phyloP scores from a whole-genome alignment of 64 coral and sea anemone genomes.

The Montipora foliosa region DNA sequence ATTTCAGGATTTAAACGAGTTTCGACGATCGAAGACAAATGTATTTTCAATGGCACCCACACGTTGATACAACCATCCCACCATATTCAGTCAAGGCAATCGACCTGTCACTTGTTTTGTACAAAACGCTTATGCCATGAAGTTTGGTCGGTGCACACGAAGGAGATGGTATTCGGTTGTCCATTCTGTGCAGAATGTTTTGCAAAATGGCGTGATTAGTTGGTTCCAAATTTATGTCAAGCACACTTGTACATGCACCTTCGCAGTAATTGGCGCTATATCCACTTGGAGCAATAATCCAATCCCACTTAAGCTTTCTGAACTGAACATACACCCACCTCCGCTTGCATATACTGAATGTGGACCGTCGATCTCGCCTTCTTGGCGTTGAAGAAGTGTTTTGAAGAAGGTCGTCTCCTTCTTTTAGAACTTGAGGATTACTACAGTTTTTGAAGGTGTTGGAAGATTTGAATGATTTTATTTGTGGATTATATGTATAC shows the following conservation, averaged over 20 bases:
- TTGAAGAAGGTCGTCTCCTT: not conserved
- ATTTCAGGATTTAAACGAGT: not conserved
- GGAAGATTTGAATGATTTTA: not conserved
- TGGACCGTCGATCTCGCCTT: not conserved
- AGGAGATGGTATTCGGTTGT: conserved; percentile 20
- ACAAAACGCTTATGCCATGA: conserved; percentile 48
- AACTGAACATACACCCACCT: conserved; percentile 46
- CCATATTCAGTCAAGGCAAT: conserved; percentile 39
- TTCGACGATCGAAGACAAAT: not conserved
- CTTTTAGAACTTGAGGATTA: not conserved
- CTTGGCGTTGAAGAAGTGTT: not conserved
- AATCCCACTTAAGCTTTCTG: conserved; percentile 24
- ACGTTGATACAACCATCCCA: conserved; percentile 43
- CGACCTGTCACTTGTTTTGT: conserved; percentile 21
- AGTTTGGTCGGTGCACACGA: conserved; percentile 48
- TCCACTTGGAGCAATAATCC: conserved; percentile 59
- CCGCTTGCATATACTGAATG: not conserved
- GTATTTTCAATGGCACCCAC: conserved; percentile 24
- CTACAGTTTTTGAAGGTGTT: not conserved
- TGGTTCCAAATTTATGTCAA: conserved; percentile 20
- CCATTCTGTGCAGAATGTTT: conserved; percentile 44
- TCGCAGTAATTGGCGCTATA: conserved; percentile 52
- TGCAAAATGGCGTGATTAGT: conserved; percentile 66
- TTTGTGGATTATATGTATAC: not conserved
- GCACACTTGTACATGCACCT: conserved; percentile 16